phyloP scores from a whole-genome alignment of 2,888 invertebrate genomes.

The Hyalella azteca region DNA sequence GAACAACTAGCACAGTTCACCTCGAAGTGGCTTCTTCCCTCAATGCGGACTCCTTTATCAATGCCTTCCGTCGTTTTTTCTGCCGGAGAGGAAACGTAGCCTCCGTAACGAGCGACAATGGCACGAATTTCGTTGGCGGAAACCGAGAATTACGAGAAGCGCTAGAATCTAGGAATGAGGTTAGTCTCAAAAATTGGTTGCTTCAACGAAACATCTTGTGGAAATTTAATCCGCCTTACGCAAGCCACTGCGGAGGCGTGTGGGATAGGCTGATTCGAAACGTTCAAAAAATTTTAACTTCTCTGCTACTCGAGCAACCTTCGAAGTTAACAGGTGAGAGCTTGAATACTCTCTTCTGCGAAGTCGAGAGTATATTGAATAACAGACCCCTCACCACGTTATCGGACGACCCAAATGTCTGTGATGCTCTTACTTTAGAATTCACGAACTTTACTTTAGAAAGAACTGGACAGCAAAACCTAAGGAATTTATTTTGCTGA shows the following conservation, averaged over 20 bases:
- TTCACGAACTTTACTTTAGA: too few relatives aligned
- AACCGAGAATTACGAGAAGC: conserved; percentile 12
- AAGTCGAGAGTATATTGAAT: conserved; percentile 36
- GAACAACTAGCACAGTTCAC: neutral
- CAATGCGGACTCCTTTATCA: conserved; percentile 8
- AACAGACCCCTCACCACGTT: neutral
- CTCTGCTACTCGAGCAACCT: neutral
- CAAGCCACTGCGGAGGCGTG: neutral
- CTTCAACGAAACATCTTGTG: neutral
- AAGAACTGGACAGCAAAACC: too few relatives aligned
- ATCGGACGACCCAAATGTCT: too few relatives aligned
- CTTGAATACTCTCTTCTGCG: conserved; percentile 38
- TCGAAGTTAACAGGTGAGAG: conserved; percentile 24
- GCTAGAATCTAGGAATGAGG: conserved; percentile 7
- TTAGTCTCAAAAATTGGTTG: neutral
- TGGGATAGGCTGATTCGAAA: conserved; percentile 39
- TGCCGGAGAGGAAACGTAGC: conserved; percentile 1
- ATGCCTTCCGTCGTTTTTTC: neutral
- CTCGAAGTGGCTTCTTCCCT: conserved; percentile 8
- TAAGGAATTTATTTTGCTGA: too few relatives aligned
- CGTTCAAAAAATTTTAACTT: conserved; percentile 12
- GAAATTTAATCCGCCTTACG: conserved; percentile 25
- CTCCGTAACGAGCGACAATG: conserved; percentile 19
- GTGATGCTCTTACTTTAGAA: too few relatives aligned
- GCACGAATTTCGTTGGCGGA: conserved; percentile 18